Percentiles rank a stretch among this genome's conserved stretches.
Evolutionary conservation across 2,797 vertebrate genomes (phyloP).

Genomic region (Sebastes cheni): DNA sequence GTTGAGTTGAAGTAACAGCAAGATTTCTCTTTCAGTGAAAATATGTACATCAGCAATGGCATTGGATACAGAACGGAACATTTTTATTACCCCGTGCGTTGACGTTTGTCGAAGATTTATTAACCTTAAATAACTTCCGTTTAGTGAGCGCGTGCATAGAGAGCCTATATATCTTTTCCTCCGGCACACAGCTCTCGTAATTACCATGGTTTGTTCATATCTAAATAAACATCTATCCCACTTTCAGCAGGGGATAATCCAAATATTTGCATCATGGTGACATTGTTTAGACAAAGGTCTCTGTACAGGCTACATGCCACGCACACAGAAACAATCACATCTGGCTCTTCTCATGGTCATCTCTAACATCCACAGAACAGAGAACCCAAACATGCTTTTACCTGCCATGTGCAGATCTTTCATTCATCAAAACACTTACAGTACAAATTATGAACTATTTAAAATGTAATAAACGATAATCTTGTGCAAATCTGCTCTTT

Average conservation of each 20-base stretch:
- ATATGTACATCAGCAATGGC: not conserved
- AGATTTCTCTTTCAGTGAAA: not conserved
- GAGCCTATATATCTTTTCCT: not conserved
- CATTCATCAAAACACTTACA: too few species aligned
- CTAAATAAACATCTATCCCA: slow-evolving; percentile 37
- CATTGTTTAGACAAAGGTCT: slow-evolving; percentile 44
- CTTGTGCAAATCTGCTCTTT: not conserved
- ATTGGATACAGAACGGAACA: not conserved
- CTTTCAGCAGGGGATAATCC: slow-evolving; percentile 39
- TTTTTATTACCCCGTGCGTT: not conserved
- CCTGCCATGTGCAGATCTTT: not conserved
- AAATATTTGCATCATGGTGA: slow-evolving; percentile 63
- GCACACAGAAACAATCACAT: slow-evolving; percentile 1
- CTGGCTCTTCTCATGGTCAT: slow-evolving; percentile 25
- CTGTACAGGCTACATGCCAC: not conserved
- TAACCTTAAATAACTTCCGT: not conserved
- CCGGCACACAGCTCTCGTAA: not conserved
- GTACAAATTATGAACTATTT: not conserved
- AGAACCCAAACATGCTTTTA: not conserved
- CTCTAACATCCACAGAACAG: not conserved
- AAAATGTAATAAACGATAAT: not conserved
- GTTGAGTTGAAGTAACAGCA: not conserved
- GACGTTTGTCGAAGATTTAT: not conserved
- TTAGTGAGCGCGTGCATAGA: not conserved
- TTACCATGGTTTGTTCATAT: not conserved